These are phyloP conservation scores for Felis chaus DNA, from an alignment of 2,113 vertebrate species.

Conservation along the genomic window DNA sequence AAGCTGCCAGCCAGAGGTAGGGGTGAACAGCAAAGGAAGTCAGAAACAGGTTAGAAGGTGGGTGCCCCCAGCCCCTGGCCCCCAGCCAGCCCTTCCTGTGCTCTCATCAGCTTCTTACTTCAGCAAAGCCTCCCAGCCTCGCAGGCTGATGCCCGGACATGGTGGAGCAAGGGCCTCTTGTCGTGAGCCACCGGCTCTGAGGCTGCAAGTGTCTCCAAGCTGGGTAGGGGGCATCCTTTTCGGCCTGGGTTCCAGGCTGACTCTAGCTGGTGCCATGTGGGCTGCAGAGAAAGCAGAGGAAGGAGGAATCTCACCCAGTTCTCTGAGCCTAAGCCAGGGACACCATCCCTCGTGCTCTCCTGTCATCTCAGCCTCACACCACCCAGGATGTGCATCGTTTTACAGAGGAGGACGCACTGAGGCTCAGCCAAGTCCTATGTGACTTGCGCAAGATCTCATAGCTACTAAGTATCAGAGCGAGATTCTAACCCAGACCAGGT, in stretches of 20 bases:
- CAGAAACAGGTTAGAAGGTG: not conserved
- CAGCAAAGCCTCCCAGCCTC: not conserved
- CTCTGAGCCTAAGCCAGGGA: not conserved
- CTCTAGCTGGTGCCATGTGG: not conserved
- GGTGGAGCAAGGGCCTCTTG: not conserved
- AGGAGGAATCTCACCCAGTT: not conserved
- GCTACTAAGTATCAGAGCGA: not conserved
- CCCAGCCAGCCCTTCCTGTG: not conserved
- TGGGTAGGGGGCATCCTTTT: not conserved
- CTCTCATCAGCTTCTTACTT: not conserved
- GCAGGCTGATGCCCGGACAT: accelerated
- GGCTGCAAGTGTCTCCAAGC: not conserved
- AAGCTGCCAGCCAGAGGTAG: constrained; percentile 35
- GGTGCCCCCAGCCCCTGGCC: not conserved
- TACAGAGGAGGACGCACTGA: not conserved
- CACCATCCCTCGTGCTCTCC: not conserved
- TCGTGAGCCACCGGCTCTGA: not conserved
- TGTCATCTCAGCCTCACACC: not conserved
- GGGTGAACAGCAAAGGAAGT: not conserved
- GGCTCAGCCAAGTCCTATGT: not conserved
- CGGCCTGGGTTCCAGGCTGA: not conserved
- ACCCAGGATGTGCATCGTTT: not conserved
- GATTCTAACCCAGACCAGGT: not conserved
- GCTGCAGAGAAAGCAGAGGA: not conserved
- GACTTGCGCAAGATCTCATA: not conserved